Evolutionary conservation across 2,113 vertebrate genomes (phyloP).

Genomic region (Sander vitreus): DNA sequence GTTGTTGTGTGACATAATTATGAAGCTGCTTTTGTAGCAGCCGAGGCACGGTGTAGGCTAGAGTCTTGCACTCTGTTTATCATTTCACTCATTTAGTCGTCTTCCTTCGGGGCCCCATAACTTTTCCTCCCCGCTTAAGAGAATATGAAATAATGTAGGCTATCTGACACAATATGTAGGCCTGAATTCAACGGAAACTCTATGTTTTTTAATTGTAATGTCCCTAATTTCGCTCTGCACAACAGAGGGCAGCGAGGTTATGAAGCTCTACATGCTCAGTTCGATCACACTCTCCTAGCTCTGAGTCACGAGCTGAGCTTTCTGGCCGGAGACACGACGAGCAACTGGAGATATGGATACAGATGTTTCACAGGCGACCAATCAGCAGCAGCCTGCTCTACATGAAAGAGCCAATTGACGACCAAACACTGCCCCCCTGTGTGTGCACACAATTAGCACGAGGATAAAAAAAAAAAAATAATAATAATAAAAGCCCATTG

Average conservation of each 20-base stretch:
- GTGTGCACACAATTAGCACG: conserved; percentile 52
- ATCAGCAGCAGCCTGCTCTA: conserved; percentile 54
- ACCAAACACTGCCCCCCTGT: conserved; percentile 76
- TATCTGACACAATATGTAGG: background rate
- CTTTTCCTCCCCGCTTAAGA: conserved; percentile 16
- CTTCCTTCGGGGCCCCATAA: conserved; percentile 10
- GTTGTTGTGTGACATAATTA: background rate
- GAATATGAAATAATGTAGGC: background rate
- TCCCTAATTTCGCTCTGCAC: background rate
- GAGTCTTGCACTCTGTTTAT: background rate
- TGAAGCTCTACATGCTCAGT: background rate
- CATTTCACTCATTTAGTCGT: background rate
- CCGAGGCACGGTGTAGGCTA: background rate
- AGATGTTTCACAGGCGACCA: conserved; percentile 76
- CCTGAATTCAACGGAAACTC: too few relatives aligned
- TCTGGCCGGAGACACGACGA: conserved; percentile 74
- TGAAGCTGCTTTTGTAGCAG: background rate
- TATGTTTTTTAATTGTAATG: background rate
- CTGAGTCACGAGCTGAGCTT: conserved; percentile 47
- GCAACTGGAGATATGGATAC: conserved; percentile 68
- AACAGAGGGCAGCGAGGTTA: background rate
- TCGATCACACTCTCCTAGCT: background rate
- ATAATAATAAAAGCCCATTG: too few relatives aligned
- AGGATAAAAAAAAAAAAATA: too few relatives aligned
- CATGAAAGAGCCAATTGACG: conserved; percentile 55